Conservation (phyloP, 2,113 vertebrate species). For the Rhinolophus sinicus region DNA sequence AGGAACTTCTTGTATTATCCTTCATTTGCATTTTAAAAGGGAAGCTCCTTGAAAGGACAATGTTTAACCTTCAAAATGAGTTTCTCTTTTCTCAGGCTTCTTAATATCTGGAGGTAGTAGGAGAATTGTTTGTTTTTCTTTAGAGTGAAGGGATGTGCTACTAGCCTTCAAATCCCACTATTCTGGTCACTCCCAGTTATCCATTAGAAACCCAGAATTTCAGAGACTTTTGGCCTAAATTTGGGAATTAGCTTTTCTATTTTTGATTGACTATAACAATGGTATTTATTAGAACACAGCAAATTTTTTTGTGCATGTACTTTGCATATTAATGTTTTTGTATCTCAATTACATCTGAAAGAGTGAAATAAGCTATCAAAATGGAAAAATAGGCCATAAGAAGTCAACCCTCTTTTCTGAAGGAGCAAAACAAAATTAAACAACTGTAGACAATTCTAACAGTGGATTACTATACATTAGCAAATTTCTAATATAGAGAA, state of each 20-base stretch:
- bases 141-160: background rate
- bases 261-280: background rate
- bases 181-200: background rate
- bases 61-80: background rate
- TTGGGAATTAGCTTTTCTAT: background rate
- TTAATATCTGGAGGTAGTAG: background rate
- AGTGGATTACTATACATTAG: background rate
- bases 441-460: background rate
- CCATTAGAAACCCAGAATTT: background rate
- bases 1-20: background rate
- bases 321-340: background rate
- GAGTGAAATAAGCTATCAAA: background rate
- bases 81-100: background rate
- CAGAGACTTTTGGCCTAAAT: background rate
- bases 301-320: background rate
- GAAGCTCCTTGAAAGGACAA: background rate
- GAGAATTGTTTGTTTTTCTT: background rate
- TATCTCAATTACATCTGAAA: background rate
- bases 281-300: background rate
- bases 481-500: background rate
- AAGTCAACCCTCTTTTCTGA: background rate
- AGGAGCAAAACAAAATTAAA: background rate
- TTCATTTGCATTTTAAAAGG: background rate
- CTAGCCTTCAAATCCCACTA: background rate
- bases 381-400: background rate